Percentiles rank a stretch among this genome's conserved stretches.
Evolutionary conservation across 2,113 vertebrate species (phyloP).

Genomic region (Taxidea taxus): DNA sequence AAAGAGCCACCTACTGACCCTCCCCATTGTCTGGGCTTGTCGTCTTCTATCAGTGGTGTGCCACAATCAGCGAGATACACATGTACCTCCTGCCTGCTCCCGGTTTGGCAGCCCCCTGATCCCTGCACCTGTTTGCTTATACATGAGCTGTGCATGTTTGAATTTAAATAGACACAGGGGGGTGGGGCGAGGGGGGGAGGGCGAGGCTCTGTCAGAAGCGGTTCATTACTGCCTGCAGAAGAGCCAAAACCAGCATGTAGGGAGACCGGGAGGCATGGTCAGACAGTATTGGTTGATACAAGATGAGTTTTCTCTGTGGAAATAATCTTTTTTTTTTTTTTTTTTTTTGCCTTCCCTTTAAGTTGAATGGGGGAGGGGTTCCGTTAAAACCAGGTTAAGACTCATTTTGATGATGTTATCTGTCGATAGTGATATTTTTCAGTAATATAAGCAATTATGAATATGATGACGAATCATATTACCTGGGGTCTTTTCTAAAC

Average conservation of each 20-base stretch:
- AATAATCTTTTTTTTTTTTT: not conserved
- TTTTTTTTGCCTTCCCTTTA: not conserved
- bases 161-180: conserved; percentile 74
- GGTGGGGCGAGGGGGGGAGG: conserved; percentile 45
- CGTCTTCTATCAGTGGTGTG: conserved; percentile 79
- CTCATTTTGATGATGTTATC: not conserved
- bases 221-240: conserved; percentile 41
- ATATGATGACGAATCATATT: not conserved
- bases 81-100: conserved; percentile 82
- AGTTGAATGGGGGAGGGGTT: not conserved
- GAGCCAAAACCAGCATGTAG: not conserved
- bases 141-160: conserved; percentile 82
- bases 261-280: not conserved
- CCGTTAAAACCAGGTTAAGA: not conserved
- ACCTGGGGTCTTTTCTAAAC: not conserved
- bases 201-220: conserved; percentile 41
- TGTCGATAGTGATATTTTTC: not conserved
- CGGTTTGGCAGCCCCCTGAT: conserved; percentile 78
- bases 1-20: conserved; percentile 86
- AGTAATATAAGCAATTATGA: not conserved
- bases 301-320: not conserved
- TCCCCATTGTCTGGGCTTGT: conserved; percentile 84
- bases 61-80: conserved; percentile 83
- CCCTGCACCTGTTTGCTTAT: conserved; percentile 88
- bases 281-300: not conserved